Conservation (phyloP, 1,140 invertebrate species). For the Drosophila saltans region DNA sequence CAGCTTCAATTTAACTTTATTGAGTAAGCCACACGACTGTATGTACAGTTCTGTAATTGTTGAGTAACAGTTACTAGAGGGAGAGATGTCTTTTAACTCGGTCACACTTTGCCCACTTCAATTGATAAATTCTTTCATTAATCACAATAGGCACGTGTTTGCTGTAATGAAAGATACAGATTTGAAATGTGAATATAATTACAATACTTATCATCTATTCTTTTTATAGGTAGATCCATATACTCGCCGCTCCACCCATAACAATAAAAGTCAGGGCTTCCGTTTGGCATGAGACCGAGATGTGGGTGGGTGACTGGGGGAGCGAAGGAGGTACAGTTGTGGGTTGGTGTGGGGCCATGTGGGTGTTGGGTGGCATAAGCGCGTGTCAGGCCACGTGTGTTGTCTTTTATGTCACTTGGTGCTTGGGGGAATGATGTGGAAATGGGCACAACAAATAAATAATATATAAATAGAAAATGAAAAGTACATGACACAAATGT, state of each 20-base stretch:
- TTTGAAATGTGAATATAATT: not conserved
- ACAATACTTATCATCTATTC: not conserved
- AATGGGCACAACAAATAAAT: slow-evolving; percentile 43
- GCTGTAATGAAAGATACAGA: not conserved
- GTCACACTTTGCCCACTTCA: not conserved
- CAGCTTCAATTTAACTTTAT: no score
- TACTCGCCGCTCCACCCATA: not conserved
- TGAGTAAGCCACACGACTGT: no score
- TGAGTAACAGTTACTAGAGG: no score
- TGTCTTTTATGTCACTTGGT: slow-evolving; percentile 36
- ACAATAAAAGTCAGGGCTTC: not conserved
- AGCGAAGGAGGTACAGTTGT: not conserved
- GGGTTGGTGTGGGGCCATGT: not conserved
- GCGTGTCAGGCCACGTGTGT: slow-evolving; percentile 61
- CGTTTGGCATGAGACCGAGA: not conserved
- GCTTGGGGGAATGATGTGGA: slow-evolving; percentile 3
- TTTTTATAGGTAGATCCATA: not conserved
- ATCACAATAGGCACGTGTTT: not conserved
- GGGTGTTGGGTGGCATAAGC: not conserved
- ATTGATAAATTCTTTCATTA: not conserved
- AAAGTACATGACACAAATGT: slow-evolving; percentile 19
- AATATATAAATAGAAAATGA: slow-evolving; percentile 41
- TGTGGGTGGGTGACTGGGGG: not conserved
- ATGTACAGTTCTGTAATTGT: no score
- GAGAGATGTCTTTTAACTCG: not conserved